Evolutionary conservation across 2,888 invertebrate species (phyloP), one percentile per base, ranked within the genome.

Genomic region (Limnephilus lunatus): DNA sequence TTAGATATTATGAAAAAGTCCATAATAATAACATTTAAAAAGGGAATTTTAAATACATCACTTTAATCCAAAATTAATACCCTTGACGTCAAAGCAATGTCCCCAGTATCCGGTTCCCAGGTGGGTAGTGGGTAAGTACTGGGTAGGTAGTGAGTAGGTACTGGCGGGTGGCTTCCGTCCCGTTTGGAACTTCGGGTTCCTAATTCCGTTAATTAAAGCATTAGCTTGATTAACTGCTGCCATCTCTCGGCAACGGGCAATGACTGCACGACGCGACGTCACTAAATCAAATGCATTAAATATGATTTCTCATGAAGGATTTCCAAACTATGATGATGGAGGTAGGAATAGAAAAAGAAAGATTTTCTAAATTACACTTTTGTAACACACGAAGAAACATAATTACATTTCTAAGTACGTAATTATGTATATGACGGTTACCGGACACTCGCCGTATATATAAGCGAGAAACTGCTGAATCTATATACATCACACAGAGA

Each of bases 221-320:
- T 83, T 35, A 31, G 83, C 83, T 35, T 83, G 83, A 83, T 83
- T 83, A 83, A 83, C 83, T 15, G 83, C 83, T 39, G 35, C 39
- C 83, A 35, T 83, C 25, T 83, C 25, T 68, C 7, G 68, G 68
- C 68, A 68, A 68, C 5, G 14, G 19, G 53, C 53, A 53, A 19
- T 68, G 35, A 83, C 35, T 32, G 35, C 25, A 35, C 15, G 48
- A 48, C 48, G 44, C 12, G 83, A 83, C 83, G 83, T 83, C 83
- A 83, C 32, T 15, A 83, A 83, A 35, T 83, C 83, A 35, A 35
- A 35, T 83, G 25, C 83, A 25, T 35, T 83, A 19, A 83, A 83
- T 35, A 83, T 35, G 19, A 25, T 68, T 25, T 68, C 9, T 4
- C 32, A 9, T 7, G 7, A 83, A 12, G 12, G 14, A 39, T 83